These are phyloP conservation scores for Microtus ochrogaster DNA, from an alignment of 2,113 vertebrate species.

Conservation along the genomic window DNA sequence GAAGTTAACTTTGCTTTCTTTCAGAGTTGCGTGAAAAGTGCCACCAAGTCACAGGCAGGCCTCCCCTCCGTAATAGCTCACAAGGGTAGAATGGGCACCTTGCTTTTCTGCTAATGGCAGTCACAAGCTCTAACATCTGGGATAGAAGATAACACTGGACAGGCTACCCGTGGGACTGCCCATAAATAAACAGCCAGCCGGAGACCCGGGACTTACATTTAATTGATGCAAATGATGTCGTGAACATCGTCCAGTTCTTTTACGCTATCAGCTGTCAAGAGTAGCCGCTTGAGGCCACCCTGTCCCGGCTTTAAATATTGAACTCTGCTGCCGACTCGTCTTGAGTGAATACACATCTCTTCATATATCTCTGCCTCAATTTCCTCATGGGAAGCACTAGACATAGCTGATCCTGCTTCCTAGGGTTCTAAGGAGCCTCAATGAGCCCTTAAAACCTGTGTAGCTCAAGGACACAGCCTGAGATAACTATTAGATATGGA, in stretches of 20 bases:
- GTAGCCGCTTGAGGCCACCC: not conserved
- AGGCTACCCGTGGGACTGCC: not conserved
- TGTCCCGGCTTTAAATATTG: not conserved
- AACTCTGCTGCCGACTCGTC: not conserved
- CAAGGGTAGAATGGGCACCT: not conserved
- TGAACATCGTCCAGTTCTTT: not conserved
- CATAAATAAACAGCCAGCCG: not conserved
- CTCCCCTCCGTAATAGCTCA: not conserved
- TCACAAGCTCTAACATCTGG: not conserved
- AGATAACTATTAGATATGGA: not conserved
- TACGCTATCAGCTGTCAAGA: not conserved
- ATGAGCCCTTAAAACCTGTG: not conserved
- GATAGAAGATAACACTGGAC: not conserved
- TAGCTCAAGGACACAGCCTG: not conserved
- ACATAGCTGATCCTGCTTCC: not conserved
- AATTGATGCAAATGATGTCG: not conserved
- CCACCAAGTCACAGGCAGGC: not conserved
- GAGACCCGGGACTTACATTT: not conserved
- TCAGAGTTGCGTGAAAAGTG: not conserved
- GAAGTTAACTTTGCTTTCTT: not conserved
- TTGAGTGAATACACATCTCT: not conserved
- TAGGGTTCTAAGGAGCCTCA: not conserved
- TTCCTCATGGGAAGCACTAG: not conserved
- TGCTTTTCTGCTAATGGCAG: not conserved
- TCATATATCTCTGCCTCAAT: not conserved